A percentile compares a stretch with the other conserved stretches of the same genome.
Evolutionary conservation across 2,888 invertebrate genomes (phyloP).

Genomic region (Cosmorhoe ocellata): DNA sequence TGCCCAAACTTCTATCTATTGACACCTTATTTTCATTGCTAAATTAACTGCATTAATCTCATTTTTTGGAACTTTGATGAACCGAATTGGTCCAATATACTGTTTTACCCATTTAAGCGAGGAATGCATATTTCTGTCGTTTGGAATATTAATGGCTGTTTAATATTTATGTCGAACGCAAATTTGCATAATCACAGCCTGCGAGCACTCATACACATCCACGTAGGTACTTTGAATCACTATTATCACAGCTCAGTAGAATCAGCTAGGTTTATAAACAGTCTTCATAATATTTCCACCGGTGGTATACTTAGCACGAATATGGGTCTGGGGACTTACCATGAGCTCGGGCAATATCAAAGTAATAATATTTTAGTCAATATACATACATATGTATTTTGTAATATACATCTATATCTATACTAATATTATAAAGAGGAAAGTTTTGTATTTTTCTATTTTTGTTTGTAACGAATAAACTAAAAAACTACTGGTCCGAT

Average conservation of each 20-base stretch:
- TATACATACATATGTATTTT: too few species aligned
- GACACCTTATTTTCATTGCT: too few species aligned
- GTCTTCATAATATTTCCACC: not conserved
- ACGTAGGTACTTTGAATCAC: slow-evolving; percentile 57
- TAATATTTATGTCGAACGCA: slow-evolving; percentile 80
- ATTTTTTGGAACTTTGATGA: slow-evolving; percentile 46
- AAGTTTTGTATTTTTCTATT: too few species aligned
- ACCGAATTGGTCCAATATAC: slow-evolving; percentile 50
- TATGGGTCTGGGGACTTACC: too few species aligned
- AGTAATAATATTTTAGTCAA: too few species aligned
- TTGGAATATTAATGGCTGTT: slow-evolving; percentile 80
- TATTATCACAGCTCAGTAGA: slow-evolving; percentile 35
- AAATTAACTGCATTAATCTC: not conserved
- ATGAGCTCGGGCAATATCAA: too few species aligned
- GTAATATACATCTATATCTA: too few species aligned
- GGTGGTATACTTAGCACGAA: too few species aligned
- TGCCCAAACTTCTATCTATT: too few species aligned
- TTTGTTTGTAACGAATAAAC: too few species aligned
- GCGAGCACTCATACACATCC: slow-evolving; percentile 63
- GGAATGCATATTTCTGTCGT: slow-evolving; percentile 76
- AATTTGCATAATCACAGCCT: slow-evolving; percentile 81
- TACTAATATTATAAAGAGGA: too few species aligned
- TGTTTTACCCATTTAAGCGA: slow-evolving; percentile 67
- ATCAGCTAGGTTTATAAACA: not conserved
- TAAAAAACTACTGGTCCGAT: too few species aligned